phyloP scores from a whole-genome alignment of 2,113 vertebrate genomes.

The Pampusana beccarii region DNA sequence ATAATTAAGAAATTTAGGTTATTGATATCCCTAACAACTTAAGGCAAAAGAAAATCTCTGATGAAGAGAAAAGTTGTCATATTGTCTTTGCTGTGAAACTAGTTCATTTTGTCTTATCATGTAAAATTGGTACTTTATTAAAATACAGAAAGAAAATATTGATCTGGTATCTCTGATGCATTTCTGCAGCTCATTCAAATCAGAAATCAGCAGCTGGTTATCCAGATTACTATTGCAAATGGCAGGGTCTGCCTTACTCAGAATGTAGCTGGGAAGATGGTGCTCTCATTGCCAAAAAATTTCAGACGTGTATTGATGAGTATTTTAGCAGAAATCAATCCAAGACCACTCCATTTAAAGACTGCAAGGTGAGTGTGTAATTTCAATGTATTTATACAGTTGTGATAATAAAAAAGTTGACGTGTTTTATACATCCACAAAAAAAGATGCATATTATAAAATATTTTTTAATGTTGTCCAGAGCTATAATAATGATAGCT shows the following conservation, averaged over 20 bases:
- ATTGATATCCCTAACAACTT: background rate
- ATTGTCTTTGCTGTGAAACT: background rate
- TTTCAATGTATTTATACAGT: background rate
- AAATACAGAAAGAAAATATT: slow-evolving; percentile 13
- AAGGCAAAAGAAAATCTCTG: background rate
- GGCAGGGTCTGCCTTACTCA: slow-evolving; percentile 94
- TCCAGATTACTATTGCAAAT: slow-evolving; percentile 97
- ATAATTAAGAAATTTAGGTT: slow-evolving; percentile 8
- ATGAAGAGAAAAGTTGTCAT: background rate
- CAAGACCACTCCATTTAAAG: slow-evolving; percentile 92
- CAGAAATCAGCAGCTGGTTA: slow-evolving; percentile 95
- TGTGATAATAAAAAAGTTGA: background rate
- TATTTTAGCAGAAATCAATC: slow-evolving; percentile 94
- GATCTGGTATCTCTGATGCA: background rate
- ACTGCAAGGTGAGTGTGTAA: slow-evolving; percentile 87
- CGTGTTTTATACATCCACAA: background rate
- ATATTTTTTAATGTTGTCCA: background rate
- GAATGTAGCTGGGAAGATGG: slow-evolving; percentile 99
- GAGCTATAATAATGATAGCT: background rate
- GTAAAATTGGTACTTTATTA: background rate
- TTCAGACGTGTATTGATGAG: slow-evolving; percentile 90
- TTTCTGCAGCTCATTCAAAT: slow-evolving; percentile 91
- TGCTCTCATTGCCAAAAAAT: slow-evolving; percentile 91
- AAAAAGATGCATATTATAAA: background rate
- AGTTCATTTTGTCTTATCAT: background rate